These are phyloP conservation scores for Nautilus pompilius DNA, from an alignment of 1,140 invertebrate genomes.

Conservation along the genomic window DNA sequence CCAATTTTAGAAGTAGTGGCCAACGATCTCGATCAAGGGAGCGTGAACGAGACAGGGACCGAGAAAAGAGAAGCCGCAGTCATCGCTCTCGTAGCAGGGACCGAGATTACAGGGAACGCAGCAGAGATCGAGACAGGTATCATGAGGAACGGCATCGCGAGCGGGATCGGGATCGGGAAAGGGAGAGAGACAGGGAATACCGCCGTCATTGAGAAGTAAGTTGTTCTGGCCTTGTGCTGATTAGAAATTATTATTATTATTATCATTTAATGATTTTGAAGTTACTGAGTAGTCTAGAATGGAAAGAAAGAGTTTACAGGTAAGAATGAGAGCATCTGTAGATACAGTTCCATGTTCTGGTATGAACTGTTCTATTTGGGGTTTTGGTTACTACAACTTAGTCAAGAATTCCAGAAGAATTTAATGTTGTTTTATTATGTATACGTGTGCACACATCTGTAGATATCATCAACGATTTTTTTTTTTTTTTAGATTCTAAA, in stretches of 20 bases:
- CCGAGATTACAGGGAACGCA: slow-evolving; percentile 64
- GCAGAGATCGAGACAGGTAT: slow-evolving; percentile 60
- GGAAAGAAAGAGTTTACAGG: background rate
- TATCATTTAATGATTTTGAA: slow-evolving; percentile 1
- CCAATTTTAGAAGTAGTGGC: slow-evolving; percentile 43
- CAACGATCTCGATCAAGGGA: slow-evolving; percentile 72
- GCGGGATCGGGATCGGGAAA: slow-evolving; percentile 37
- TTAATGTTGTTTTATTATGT: too few relatives aligned
- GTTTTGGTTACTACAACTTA: too few relatives aligned
- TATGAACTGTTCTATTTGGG: too few relatives aligned
- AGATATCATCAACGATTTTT: too few relatives aligned
- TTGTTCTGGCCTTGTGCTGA: too few relatives aligned
- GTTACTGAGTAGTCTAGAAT: background rate
- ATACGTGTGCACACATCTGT: too few relatives aligned
- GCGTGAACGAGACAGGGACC: slow-evolving; percentile 60
- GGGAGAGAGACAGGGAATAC: slow-evolving; percentile 35
- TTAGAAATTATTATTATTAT: slow-evolving; percentile 10
- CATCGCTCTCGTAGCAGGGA: slow-evolving; percentile 49
- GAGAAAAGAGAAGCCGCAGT: slow-evolving; percentile 58
- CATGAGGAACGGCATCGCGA: slow-evolving; percentile 48
- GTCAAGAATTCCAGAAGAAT: too few relatives aligned
- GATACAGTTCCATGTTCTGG: too few relatives aligned
- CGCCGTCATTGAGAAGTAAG: slow-evolving; percentile 28
- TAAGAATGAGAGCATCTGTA: too few relatives aligned
- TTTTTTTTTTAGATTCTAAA: too few relatives aligned